A percentile compares a stretch with the other conserved stretches of the same genome.
phyloP scores from a whole-genome alignment of 2,113 vertebrate genomes.

The Hyperoodon ampullatus region DNA sequence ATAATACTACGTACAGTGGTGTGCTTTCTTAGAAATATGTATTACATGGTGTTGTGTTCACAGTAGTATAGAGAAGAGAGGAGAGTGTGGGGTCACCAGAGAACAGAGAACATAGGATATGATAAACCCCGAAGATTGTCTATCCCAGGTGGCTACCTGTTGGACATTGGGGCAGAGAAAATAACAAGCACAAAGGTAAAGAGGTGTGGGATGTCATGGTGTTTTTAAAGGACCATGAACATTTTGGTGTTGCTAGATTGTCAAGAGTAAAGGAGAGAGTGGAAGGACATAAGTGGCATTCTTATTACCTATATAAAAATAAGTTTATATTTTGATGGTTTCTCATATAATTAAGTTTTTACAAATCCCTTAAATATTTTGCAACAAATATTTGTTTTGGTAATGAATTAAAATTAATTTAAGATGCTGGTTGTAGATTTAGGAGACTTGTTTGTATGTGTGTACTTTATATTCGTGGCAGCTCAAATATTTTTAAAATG shows the following conservation, averaged over 20 bases:
- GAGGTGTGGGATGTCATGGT: fast-evolving
- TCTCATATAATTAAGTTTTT: neutral
- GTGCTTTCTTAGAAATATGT: neutral
- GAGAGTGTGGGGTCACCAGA: neutral
- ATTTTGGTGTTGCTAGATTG: neutral
- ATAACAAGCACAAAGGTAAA: neutral
- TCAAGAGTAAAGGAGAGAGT: neutral
- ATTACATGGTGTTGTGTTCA: neutral
- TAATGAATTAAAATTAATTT: neutral
- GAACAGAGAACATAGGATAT: neutral
- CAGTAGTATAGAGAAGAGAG: neutral
- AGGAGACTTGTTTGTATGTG: neutral
- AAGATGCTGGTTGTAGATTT: neutral
- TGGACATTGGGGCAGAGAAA: neutral
- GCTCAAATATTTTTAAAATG: neutral
- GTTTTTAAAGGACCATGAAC: neutral
- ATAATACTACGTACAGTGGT: neutral
- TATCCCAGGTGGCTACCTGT: neutral
- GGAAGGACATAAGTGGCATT: neutral
- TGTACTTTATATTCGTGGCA: neutral
- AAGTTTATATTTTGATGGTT: neutral
- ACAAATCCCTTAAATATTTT: neutral
- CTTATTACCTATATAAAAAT: neutral
- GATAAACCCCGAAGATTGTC: neutral
- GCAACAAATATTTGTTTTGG: neutral